Evolutionary conservation across 2,888 invertebrate genomes (phyloP).

Genomic region (Lycia hirtaria): DNA sequence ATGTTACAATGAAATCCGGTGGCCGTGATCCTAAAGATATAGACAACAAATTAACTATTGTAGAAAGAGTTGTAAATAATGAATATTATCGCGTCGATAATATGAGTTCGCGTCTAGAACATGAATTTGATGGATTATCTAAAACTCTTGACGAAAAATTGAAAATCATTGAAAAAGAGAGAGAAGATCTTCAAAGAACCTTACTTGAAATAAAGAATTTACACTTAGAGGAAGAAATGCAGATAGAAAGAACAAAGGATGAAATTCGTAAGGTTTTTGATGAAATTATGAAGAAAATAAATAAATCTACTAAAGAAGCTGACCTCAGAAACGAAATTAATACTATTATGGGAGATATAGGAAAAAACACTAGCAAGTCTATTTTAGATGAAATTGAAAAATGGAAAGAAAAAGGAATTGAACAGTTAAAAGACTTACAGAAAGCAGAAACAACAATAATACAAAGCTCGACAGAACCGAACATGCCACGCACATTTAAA

Average conservation of each 20-base stretch:
- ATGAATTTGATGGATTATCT: constrained; percentile 61
- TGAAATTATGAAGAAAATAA: constrained; percentile 47
- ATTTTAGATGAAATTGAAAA: constrained; percentile 44
- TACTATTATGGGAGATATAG: constrained; percentile 49
- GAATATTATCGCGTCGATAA: constrained; percentile 58
- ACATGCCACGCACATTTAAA: constrained; percentile 37
- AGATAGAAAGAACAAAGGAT: constrained; percentile 52
- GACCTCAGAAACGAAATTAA: constrained; percentile 54
- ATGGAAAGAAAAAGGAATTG: constrained; percentile 48
- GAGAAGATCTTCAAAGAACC: constrained; percentile 50
- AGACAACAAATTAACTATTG: constrained; percentile 37
- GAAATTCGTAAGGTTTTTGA: constrained; percentile 58
- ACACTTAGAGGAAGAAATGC: constrained; percentile 53
- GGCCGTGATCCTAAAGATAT: constrained; percentile 6
- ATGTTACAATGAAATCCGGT: not conserved
- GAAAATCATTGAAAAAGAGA: constrained; percentile 39
- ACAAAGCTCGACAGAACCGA: constrained; percentile 6
- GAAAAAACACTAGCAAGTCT: constrained; percentile 44
- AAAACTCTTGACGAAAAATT: constrained; percentile 52
- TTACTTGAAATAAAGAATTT: constrained; percentile 58
- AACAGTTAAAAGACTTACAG: constrained; percentile 36
- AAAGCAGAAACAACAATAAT: not conserved
- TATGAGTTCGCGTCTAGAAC: constrained; percentile 56
- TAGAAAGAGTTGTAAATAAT: constrained; percentile 51
- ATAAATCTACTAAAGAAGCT: constrained; percentile 19